Evolutionary conservation across 2,797 vertebrate species (phyloP), one percentile per base, ranked within the genome.

Genomic region (Sebastes aleutianus): DNA sequence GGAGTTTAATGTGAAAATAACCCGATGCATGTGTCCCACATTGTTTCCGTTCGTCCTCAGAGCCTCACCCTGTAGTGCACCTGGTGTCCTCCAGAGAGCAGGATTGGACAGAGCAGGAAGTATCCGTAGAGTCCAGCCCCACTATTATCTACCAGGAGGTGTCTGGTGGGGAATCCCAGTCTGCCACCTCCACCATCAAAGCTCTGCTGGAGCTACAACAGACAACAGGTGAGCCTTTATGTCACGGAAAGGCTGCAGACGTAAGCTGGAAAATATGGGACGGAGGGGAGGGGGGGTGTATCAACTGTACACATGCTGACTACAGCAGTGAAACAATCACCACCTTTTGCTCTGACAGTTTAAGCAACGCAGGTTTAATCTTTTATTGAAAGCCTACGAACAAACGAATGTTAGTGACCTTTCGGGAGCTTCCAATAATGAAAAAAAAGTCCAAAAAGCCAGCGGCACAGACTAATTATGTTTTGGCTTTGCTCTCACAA

Each of bases 121-220:
- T 99, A 58, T 94, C 97, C 1, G 96, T 99, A 93, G 98, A 99
- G 86, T 96, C 97, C 47, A 96, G 95, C 71, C 97, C 98, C 3
- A 88, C 93, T 0, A 97, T 99, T 58, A 98, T 99, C 92, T 99
- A 99, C 91, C 98, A 99, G 90, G 99, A 99, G 22, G 95, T 98
- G 74, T 95, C 96, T 18, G 95, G 91, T 6, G 97, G 95, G 89
- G 98, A 99, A 92, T 96, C 97, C 81, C 98, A 99, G 90, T 99
- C 98, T 0, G 98, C 98, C 47, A 96, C 98, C 13, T 99, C 98
- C 81, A 99, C 98, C 3, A 99, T 99, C 90, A 99, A 99, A 96
- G 98, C 98, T 11, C 93, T 99, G 53, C 93, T 99, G 91, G 99
- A 99, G 92, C 96, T 99, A 83, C 99, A 99, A 88, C 98, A 99